Evolutionary conservation across 2,797 vertebrate species (phyloP), one percentile per base, ranked within the genome.

Genomic region (Taeniopygia guttata): DNA sequence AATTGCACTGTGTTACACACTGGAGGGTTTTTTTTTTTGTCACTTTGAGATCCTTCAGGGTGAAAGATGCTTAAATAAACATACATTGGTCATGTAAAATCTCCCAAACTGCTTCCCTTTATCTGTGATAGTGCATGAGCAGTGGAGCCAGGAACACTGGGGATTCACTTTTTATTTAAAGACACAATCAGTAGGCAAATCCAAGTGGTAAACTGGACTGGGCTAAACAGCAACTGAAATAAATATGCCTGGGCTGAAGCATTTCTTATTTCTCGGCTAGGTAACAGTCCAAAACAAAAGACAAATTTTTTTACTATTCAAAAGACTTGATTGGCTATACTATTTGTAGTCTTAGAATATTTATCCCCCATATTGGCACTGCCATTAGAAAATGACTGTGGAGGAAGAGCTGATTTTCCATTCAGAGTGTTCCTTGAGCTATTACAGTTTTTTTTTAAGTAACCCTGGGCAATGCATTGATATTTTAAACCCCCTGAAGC

Each of bases 121-220:
- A 20, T 60, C 52, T 85, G 49, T 64, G 81, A 58, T 43, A 67
- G 68, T 34, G 55, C 38, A 59, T 7, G 17, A 89, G 64, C 81
- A 64, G 27, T 43, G n/a, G 46, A 89, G 49, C 36, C 2, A 11
- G 81, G 38, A 93, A 89, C 25, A 51, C 1, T 6, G 54, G 34
- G 58, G 30, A 49, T 87, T 80, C 69, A 54, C 54, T 85, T 77
- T 93, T 89, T 75, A 72, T 83, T 91, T 89, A 80, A 94, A 92
- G 40, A 30, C 54, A 62, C 81, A 91, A 91, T 85, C 60, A 78
- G 51, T 5, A 89, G 64, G 74, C 56, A 95, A 92, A 93, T 92
- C 56, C 82, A 87, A 95, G 68, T 22, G 36, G 84, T 62, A 95
- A 92, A 94, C 3, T 87, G 76, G 64, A 74, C 60, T 83, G 84